Percentiles rank a stretch among this genome's conserved stretches.
Evolutionary conservation across 2,888 invertebrate species (phyloP).

Genomic region (Ormyrus pomaceus): DNA sequence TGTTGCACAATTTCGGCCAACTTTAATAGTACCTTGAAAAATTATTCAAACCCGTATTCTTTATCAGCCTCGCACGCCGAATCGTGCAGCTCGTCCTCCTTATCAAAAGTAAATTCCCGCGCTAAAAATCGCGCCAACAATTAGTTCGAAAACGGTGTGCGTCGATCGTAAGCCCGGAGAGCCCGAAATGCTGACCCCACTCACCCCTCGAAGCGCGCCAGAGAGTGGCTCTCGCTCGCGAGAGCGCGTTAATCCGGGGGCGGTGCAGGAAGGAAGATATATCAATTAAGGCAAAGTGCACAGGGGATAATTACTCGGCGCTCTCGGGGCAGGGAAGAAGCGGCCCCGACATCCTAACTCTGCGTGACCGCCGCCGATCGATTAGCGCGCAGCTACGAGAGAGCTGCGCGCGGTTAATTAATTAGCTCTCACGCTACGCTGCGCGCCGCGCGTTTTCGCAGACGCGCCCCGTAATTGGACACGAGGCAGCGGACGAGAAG

Average conservation of each 20-base stretch:
- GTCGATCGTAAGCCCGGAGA: background rate
- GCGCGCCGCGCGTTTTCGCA: constrained; percentile 1
- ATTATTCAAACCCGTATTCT: no score
- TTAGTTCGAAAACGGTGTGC: no score
- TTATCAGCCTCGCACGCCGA: no score
- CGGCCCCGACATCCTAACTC: background rate
- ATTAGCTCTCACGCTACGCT: constrained; percentile 54
- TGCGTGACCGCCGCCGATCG: constrained; percentile 55
- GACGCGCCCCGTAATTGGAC: constrained; percentile 19
- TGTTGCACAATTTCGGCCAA: no score
- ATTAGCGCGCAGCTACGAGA: constrained; percentile 29
- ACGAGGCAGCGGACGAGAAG: no score
- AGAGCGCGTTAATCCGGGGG: no score
- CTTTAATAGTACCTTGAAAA: no score
- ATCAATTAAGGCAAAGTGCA: constrained; percentile 21
- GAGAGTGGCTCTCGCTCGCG: no score
- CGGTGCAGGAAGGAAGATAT: no score
- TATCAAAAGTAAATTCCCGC: no score
- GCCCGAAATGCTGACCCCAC: background rate
- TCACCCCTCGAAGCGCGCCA: background rate
- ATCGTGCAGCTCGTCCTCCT: no score
- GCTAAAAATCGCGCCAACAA: no score
- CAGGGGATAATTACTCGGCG: constrained; percentile 8
- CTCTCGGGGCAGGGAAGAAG: background rate
- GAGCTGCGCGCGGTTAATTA: constrained; percentile 52